Evolutionary conservation across 2,888 invertebrate species (phyloP).

Genomic region (Cryptocephalus moraei): DNA sequence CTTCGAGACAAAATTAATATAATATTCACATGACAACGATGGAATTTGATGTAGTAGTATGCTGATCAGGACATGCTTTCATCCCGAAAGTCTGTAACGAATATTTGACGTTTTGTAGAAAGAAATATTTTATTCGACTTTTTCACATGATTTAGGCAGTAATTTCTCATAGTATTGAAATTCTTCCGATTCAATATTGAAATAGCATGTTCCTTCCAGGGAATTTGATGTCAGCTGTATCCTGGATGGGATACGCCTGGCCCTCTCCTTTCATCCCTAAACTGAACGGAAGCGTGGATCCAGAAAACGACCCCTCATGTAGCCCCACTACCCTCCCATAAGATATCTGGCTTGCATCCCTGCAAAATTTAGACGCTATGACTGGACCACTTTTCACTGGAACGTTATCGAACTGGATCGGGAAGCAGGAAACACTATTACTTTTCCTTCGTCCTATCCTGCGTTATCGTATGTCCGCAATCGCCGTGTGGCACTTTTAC

Average conservation of each 20-base stretch:
- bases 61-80: too few relatives aligned
- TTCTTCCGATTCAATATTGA: too few relatives aligned
- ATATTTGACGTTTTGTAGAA: too few relatives aligned
- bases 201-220: constrained; percentile 14
- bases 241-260: constrained; percentile 21
- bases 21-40: too few relatives aligned
- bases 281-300: constrained; percentile 12
- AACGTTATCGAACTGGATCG: constrained; percentile 27
- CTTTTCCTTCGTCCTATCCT: constrained; percentile 50
- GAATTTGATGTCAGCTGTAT: constrained; percentile 18
- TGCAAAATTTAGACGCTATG: constrained; percentile 21
- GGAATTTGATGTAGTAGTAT: too few relatives aligned
- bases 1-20: too few relatives aligned
- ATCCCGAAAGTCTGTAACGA: too few relatives aligned
- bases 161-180: too few relatives aligned
- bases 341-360: constrained; percentile 22
- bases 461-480: constrained; percentile 18
- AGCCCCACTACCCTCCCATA: constrained; percentile 15
- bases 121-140: too few relatives aligned
- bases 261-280: constrained; percentile 22
- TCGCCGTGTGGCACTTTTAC: constrained; percentile 29
- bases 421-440: constrained; percentile 57
- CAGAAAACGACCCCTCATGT: constrained; percentile 18
- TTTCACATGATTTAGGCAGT: too few relatives aligned
- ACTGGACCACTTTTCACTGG: constrained; percentile 20